Conservation (phyloP, 2,888 invertebrate species). For the Hartigia nigra region DNA sequence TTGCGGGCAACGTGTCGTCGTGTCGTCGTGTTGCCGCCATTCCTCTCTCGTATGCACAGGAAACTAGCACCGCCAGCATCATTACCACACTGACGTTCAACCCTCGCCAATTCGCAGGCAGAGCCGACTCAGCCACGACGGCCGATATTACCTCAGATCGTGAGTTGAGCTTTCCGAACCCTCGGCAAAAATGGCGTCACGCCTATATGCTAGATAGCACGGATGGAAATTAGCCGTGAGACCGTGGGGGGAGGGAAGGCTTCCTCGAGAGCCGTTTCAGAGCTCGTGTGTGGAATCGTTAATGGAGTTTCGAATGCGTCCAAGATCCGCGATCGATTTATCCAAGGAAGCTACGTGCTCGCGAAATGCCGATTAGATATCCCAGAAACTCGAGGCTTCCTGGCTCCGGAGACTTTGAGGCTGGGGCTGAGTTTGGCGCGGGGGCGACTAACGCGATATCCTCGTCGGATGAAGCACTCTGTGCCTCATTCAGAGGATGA, state of each 20-base stretch:
- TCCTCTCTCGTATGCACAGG: slow-evolving; percentile 5
- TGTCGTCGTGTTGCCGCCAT: slow-evolving; percentile 11
- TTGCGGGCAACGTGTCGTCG: slow-evolving; percentile 36
- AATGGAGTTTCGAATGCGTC: not conserved
- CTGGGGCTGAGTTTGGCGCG: not conserved
- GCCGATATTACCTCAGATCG: not conserved
- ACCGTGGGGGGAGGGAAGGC: not conserved
- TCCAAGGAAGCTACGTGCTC: not conserved
- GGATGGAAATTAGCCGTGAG: not conserved
- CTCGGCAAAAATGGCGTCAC: not conserved
- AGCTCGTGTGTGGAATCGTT: not conserved
- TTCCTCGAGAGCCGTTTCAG: not conserved
- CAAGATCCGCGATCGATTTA: not conserved
- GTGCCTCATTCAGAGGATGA: not conserved
- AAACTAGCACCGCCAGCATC: slow-evolving; percentile 11
- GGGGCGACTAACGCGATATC: not conserved
- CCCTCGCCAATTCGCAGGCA: not conserved
- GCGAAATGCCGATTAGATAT: not conserved
- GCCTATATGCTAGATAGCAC: not conserved
- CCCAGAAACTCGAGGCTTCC: not conserved
- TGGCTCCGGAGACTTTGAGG: not conserved
- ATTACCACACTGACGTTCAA: not conserved
- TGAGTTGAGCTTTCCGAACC: not conserved
- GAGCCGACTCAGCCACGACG: not conserved
- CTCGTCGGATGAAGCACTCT: not conserved